Evolutionary conservation across 2,888 invertebrate genomes (phyloP).

Genomic region (Crossocerus cetratus): DNA sequence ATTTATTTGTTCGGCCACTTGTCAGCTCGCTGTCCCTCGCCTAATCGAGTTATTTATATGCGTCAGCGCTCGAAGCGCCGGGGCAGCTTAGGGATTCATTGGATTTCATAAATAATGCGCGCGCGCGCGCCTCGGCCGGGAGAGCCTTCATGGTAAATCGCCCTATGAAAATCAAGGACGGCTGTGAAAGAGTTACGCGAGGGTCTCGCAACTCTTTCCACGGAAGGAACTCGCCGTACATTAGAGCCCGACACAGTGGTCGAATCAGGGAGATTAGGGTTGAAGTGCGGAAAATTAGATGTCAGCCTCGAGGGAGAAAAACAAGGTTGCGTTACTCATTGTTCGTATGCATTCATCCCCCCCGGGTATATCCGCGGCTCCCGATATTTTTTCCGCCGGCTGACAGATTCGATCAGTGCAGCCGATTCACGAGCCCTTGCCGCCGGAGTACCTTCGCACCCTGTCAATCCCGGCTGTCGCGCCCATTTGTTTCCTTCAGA

Average conservation of each 20-base stretch:
- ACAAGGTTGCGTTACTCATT: conserved; percentile 54
- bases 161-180: too few relatives aligned
- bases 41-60: conserved; percentile 6
- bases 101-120: conserved; percentile 6
- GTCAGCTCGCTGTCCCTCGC: background rate
- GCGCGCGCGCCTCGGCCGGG: background rate
- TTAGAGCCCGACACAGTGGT: conserved; percentile 50
- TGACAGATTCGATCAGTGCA: conserved; percentile 63
- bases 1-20: conserved; percentile 1
- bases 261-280: conserved; percentile 64
- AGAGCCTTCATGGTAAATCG: too few relatives aligned
- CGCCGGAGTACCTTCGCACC: conserved; percentile 6
- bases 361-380: conserved; percentile 47
- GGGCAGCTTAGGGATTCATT: conserved; percentile 2
- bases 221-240: conserved; percentile 19
- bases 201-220: background rate
- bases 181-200: too few relatives aligned
- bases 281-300: conserved; percentile 69
- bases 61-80: background rate
- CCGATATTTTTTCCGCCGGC: conserved; percentile 58
- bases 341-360: conserved; percentile 57
- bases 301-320: conserved; percentile 55
- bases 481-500: conserved; percentile 30
- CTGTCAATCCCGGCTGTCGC: conserved; percentile 32
- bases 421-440: conserved; percentile 18